Conservation (phyloP, 2,888 invertebrate genomes). For the Melanophora roralis region DNA sequence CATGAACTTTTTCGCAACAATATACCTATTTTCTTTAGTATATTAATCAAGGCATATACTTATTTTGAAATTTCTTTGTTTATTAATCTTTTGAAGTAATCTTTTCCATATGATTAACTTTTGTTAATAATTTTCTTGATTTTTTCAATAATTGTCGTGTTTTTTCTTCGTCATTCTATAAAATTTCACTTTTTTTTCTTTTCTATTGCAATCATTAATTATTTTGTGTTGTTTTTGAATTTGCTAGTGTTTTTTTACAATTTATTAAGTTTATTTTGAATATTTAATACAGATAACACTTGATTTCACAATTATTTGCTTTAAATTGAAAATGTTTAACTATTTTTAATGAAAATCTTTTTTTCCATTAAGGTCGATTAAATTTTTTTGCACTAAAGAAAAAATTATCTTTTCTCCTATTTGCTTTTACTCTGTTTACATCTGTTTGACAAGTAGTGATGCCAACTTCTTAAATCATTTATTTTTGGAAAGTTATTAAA, state of each 20-base stretch:
- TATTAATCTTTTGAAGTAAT: conserved; percentile 23
- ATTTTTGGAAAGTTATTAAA: too few relatives aligned
- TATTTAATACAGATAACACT: not conserved
- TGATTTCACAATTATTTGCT: conserved; percentile 9
- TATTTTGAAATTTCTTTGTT: conserved; percentile 41
- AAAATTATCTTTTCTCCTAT: conserved; percentile 52
- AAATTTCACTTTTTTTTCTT: conserved; percentile 56
- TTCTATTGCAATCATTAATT: conserved; percentile 49
- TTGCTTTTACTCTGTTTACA: conserved; percentile 52
- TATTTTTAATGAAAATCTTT: not conserved
- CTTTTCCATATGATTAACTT: conserved; percentile 10
- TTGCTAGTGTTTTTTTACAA: conserved; percentile 25
- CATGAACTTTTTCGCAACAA: conserved; percentile 34
- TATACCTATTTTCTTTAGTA: not conserved
- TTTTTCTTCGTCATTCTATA: conserved; percentile 52
- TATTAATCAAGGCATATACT: conserved; percentile 26
- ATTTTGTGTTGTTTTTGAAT: conserved; percentile 38
- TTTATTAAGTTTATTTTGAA: not conserved
- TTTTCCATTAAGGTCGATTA: conserved; percentile 59
- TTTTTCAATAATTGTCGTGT: conserved; percentile 57
- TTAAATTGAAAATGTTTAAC: conserved; percentile 35
- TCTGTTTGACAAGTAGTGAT: conserved; percentile 48
- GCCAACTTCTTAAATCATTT: too few relatives aligned
- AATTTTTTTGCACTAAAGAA: conserved; percentile 55
- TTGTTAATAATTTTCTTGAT: conserved; percentile 40